phyloP scores from a whole-genome alignment of 2,888 invertebrate species.

The Pristionchus entomophagus region DNA sequence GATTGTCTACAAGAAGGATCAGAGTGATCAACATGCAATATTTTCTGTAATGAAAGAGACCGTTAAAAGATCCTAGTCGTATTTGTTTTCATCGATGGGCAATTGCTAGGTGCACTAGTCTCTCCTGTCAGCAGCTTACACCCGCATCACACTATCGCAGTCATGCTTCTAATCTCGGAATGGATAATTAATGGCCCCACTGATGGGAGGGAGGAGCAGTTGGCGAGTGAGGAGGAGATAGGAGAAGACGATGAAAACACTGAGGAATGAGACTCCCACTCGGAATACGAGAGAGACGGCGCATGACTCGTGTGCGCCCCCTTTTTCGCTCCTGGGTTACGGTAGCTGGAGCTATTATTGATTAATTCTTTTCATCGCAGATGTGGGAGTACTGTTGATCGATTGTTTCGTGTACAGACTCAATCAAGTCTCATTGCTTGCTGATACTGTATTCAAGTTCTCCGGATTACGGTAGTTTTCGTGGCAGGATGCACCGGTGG shows the following conservation, averaged over 20 bases:
- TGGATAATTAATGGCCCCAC: neutral
- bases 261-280: conserved; percentile 13
- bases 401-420: too few species aligned
- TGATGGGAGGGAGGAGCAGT: conserved; percentile 24
- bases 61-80: too few species aligned
- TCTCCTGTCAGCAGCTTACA: too few species aligned
- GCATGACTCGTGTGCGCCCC: neutral
- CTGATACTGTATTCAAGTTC: neutral
- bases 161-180: neutral
- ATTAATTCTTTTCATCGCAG: too few species aligned
- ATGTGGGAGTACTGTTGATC: too few species aligned
- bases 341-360: neutral
- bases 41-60: too few species aligned
- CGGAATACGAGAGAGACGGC: neutral
- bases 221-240: neutral
- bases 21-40: too few species aligned
- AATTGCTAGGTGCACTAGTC: too few species aligned
- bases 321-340: neutral
- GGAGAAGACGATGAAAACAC: conserved; percentile 6
- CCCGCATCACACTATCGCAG: neutral
- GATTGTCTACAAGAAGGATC: too few species aligned
- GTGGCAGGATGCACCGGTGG: conserved; percentile 13
- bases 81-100: too few species aligned
- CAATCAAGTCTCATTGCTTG: too few species aligned
- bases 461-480: neutral